Conservation (phyloP, 2,113 vertebrate species). For the Holacanthus passer region DNA sequence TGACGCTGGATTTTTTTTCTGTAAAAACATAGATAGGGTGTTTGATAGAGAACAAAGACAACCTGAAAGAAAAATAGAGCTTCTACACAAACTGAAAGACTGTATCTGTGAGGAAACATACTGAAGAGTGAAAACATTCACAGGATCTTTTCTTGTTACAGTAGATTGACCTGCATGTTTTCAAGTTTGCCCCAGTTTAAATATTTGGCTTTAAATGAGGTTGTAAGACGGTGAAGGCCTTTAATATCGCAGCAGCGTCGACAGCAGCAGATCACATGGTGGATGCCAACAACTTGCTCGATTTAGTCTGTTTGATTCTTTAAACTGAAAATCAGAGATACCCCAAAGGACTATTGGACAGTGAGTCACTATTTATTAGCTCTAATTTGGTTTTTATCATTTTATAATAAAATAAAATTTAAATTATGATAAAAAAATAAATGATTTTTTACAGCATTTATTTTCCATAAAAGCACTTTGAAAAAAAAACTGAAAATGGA, state of each 20-base stretch:
- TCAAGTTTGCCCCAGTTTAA: slow-evolving; percentile 18
- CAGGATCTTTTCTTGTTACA: too few relatives aligned
- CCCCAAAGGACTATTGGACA: background rate
- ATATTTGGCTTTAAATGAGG: slow-evolving; percentile 28
- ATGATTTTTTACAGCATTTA: background rate
- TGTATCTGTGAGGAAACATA: slow-evolving; percentile 45
- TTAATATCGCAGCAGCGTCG: background rate
- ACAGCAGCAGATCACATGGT: background rate
- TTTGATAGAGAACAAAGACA: slow-evolving; percentile 7
- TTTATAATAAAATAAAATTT: background rate
- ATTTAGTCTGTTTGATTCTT: background rate
- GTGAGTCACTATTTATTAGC: background rate
- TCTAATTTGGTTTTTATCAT: background rate
- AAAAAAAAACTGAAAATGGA: background rate
- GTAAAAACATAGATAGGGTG: slow-evolving; percentile 9
- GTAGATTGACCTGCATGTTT: slow-evolving; percentile 50
- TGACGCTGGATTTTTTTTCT: slow-evolving; percentile 12
- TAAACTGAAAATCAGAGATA: background rate
- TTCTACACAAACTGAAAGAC: background rate
- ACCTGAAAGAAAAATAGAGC: background rate
- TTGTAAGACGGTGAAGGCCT: background rate
- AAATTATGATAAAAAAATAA: too few relatives aligned
- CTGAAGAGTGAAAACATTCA: slow-evolving; percentile 3
- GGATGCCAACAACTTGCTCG: background rate
- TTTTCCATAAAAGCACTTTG: slow-evolving; percentile 9